A percentile compares a stretch with the other conserved stretches of the same genome.
Conservation (phyloP, 37 sponge, comb jelly and placozoan genomes). For the Ianthella basta region DNA sequence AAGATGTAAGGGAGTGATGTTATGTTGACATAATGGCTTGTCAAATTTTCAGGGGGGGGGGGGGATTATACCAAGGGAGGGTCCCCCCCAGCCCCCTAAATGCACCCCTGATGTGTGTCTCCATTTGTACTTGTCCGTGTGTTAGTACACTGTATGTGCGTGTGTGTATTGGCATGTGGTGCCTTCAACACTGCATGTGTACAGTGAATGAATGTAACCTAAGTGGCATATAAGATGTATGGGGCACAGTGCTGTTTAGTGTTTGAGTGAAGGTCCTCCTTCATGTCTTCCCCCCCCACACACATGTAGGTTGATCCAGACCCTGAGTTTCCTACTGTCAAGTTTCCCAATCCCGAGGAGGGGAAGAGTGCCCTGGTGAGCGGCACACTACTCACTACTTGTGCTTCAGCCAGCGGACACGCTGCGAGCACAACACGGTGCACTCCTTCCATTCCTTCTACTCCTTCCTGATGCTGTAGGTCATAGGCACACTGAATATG, state of each 20-base stretch:
- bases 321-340: conserved; percentile 97
- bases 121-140: neutral
- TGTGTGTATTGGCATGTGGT: neutral
- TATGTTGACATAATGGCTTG: too few relatives aligned
- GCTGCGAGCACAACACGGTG: neutral
- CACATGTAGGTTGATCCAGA: conserved; percentile 79
- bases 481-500: neutral
- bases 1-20: neutral
- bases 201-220: too few relatives aligned
- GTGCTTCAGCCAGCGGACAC: too few relatives aligned
- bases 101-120: conserved; percentile 2
- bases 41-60: too few relatives aligned
- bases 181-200: too few relatives aligned
- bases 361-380: conserved; percentile 94
- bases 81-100: too few relatives aligned
- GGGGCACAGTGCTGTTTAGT: too few relatives aligned
- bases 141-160: neutral
- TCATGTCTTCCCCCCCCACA: neutral
- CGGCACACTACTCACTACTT: too few relatives aligned
- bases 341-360: conserved; percentile 99
- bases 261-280: too few relatives aligned
- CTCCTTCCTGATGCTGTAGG: neutral
- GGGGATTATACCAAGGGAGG: too few relatives aligned
- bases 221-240: too few relatives aligned
- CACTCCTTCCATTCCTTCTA: neutral